Evolutionary conservation across 2,888 invertebrate species (phyloP), one percentile per base, ranked within the genome.

Genomic region (Meiosimyza platycephala): DNA sequence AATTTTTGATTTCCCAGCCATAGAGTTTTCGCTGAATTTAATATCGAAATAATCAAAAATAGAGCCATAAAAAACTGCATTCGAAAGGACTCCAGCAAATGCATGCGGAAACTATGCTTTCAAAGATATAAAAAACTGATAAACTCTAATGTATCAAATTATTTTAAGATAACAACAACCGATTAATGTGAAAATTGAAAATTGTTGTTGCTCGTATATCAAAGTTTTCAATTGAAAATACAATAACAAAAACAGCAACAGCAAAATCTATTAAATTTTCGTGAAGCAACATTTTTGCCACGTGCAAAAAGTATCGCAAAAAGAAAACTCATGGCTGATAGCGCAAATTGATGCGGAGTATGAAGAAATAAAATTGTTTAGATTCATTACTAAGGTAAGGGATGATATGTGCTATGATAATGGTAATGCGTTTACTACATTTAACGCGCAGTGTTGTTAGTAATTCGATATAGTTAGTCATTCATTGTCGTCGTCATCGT

Each of bases 391-490:
- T 11, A 22, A 64, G 50, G 16, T 64, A 18, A 22, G 50, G 65
- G n/a, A 16, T 15, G 28, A 51, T 28, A 22, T 50, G n/a, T 1
- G 52, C n/a, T 16, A 55, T 54, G 67, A 5, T 52, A 18, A 13
- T 67, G 54, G 47, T 47, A 15, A 9, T 15, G 12, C 47, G 15
- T 48, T 12, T 63, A 12, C 48, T 63, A 63, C 22, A 50, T 15
- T 22, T 67, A 16, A 0, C 33, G 11, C 7, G 47, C 9, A 18
- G 13, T 50, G 18, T 67, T 67, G 40, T 82, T 81, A 80, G 82
- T 81, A 83, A 82, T 82, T 83, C 82, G 83, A 82, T 83, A 81
- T 80, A 81, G 80, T 80, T 80, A 40, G 40, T 40, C 40, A 40
- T 40, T 40, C 40, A 40, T 40, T 40, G 40, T 40, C 79, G 79